Percentiles rank a stretch among this genome's conserved stretches.
Evolutionary conservation across 1,140 invertebrate species (phyloP).

Genomic region (Sesamia nonagrioides): DNA sequence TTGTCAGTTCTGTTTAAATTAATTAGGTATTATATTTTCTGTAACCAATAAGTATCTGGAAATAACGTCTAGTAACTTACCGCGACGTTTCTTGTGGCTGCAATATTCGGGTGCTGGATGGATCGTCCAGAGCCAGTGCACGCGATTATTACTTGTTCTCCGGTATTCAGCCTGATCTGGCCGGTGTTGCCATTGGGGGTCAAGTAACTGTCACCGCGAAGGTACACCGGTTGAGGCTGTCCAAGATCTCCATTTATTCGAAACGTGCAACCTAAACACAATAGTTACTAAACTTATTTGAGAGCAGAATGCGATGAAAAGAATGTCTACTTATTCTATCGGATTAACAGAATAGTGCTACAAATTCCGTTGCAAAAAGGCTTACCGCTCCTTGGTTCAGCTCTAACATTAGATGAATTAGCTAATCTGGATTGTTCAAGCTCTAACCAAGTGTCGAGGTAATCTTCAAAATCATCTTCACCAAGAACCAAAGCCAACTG

Average conservation of each 20-base stretch:
- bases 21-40: background rate
- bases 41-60: background rate
- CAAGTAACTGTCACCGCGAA: slow-evolving; percentile 65
- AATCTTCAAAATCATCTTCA: slow-evolving; percentile 81
- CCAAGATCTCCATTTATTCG: slow-evolving; percentile 77
- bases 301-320: too few species aligned
- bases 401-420: slow-evolving; percentile 57
- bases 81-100: slow-evolving; percentile 57
- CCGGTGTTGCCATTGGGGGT: slow-evolving; percentile 67
- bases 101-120: slow-evolving; percentile 69
- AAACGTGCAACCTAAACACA: slow-evolving; percentile 68
- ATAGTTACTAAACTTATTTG: too few species aligned
- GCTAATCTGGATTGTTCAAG: slow-evolving; percentile 63
- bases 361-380: background rate
- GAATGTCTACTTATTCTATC: too few species aligned
- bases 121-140: slow-evolving; percentile 68
- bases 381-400: slow-evolving; percentile 66
- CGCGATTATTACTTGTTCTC: slow-evolving; percentile 68
- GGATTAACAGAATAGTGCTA: too few species aligned
- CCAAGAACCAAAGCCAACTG: slow-evolving; percentile 69
- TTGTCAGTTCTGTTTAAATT: background rate
- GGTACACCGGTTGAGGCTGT: slow-evolving; percentile 76
- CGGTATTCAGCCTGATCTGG: slow-evolving; percentile 62
- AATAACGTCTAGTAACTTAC: slow-evolving; percentile 60
- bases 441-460: slow-evolving; percentile 74